Percentiles rank a stretch among this genome's conserved stretches.
Evolutionary conservation across 2,113 vertebrate species (phyloP).

Genomic region (Nyctibius bracteatus): DNA sequence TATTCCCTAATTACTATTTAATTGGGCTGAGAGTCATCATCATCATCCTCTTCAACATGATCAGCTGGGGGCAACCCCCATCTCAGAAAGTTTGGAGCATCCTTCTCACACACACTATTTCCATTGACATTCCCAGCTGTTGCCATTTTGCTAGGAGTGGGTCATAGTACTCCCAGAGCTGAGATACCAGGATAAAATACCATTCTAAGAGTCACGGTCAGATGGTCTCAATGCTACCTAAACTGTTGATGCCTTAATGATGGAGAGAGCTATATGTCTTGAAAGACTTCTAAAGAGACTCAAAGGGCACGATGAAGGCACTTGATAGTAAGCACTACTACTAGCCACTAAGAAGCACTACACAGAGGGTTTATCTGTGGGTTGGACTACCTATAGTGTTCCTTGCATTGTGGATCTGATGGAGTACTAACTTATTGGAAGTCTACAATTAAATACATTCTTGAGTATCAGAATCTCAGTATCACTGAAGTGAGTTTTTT

Average conservation of each 20-base stretch:
- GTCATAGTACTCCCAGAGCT: background rate
- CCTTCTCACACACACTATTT: background rate
- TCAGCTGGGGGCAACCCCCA: rapidly evolving
- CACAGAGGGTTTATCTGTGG: background rate
- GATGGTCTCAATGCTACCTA: background rate
- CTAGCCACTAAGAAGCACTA: background rate
- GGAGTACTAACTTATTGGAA: background rate
- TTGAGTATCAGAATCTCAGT: background rate
- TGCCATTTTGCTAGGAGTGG: background rate
- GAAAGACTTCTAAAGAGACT: background rate
- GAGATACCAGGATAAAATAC: background rate
- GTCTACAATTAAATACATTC: background rate
- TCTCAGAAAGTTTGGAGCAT: background rate
- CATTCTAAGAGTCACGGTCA: background rate
- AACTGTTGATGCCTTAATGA: background rate
- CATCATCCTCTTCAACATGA: background rate
- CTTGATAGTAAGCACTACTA: background rate
- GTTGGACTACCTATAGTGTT: background rate
- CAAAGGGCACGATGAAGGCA: background rate
- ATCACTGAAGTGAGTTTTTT: background rate
- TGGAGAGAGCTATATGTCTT: background rate
- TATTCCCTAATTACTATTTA: background rate
- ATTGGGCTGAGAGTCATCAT: background rate
- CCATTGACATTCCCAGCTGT: background rate
- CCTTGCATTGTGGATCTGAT: background rate